Conservation (phyloP, 2,113 vertebrate species). For the Climacteris rufus region DNA sequence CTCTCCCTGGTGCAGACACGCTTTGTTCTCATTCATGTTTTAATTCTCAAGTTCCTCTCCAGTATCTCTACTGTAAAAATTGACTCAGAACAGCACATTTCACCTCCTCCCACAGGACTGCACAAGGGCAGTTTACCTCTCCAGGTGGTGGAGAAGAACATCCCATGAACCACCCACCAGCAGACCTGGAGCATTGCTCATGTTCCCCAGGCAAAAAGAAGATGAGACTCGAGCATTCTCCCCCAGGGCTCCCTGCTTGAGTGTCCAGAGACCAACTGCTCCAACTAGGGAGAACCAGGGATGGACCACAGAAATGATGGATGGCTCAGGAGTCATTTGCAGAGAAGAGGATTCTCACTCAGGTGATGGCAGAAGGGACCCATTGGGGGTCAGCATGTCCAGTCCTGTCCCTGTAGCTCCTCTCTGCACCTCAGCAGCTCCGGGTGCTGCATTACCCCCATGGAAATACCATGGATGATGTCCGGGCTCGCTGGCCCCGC, state of each 20-base stretch:
- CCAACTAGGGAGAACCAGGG: not conserved
- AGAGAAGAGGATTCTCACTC: not conserved
- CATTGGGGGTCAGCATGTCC: fast-evolving
- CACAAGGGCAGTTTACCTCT: not conserved
- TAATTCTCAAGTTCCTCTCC: not conserved
- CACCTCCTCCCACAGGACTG: not conserved
- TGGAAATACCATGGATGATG: fast-evolving
- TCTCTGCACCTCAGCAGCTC: not conserved
- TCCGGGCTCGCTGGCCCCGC: not conserved
- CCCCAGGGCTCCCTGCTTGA: not conserved
- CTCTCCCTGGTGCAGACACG: not conserved
- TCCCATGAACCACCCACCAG: not conserved
- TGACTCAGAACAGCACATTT: not conserved
- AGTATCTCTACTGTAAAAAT: not conserved
- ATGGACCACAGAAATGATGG: not conserved
- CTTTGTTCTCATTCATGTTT: not conserved
- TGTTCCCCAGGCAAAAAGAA: not conserved
- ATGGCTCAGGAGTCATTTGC: not conserved
- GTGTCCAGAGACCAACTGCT: not conserved
- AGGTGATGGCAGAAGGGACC: not conserved
- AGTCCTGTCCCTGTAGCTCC: not conserved
- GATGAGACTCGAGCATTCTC: not conserved
- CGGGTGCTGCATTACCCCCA: not conserved
- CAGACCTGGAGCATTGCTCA: not conserved
- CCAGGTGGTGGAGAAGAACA: not conserved